Conservation (phyloP, 1,140 invertebrate species). For the Octopus bimaculoides region DNA sequence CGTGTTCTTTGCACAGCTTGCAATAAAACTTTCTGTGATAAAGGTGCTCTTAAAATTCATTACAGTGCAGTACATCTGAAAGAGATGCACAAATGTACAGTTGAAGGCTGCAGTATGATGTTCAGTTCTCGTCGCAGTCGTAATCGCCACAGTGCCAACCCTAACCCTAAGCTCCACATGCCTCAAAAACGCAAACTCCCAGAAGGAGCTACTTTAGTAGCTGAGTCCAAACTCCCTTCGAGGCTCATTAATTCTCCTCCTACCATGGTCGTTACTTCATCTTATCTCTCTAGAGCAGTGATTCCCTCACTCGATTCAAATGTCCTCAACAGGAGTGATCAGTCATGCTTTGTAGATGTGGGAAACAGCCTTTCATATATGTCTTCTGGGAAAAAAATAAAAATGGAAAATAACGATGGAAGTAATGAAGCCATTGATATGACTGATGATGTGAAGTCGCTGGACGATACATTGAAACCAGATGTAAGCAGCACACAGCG, state of each 20-base stretch:
- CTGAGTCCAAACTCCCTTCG: constrained; percentile 29
- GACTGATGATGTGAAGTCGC: constrained; percentile 18
- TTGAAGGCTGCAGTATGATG: constrained; percentile 99
- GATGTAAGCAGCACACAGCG: constrained; percentile 24
- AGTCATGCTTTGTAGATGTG: constrained; percentile 44
- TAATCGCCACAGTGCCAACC: constrained; percentile 96
- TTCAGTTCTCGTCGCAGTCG: constrained; percentile 93
- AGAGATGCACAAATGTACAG: constrained; percentile 99
- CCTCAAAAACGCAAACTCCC: constrained; percentile 67
- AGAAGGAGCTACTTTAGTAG: constrained; percentile 38
- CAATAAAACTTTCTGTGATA: constrained; percentile 99
- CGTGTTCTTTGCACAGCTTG: constrained; percentile 98
- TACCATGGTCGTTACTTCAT: constrained; percentile 40
- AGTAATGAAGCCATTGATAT: constrained; percentile 57
- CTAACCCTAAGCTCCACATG: constrained; percentile 96
- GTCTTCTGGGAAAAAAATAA: constrained; percentile 42
- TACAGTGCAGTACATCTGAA: constrained; percentile 96
- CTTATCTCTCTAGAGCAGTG: constrained; percentile 23
- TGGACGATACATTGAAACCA: constrained; percentile 37
- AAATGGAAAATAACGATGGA: constrained; percentile 34
- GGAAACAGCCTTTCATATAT: constrained; percentile 44
- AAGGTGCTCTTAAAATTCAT: constrained; percentile 95
- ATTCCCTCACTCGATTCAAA: constrained; percentile 27
- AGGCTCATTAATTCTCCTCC: constrained; percentile 28
- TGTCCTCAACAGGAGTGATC: constrained; percentile 27